Base-by-base conservation (phyloP, 1,140 invertebrate species). In the Panagrolaimus sp. region DNA sequence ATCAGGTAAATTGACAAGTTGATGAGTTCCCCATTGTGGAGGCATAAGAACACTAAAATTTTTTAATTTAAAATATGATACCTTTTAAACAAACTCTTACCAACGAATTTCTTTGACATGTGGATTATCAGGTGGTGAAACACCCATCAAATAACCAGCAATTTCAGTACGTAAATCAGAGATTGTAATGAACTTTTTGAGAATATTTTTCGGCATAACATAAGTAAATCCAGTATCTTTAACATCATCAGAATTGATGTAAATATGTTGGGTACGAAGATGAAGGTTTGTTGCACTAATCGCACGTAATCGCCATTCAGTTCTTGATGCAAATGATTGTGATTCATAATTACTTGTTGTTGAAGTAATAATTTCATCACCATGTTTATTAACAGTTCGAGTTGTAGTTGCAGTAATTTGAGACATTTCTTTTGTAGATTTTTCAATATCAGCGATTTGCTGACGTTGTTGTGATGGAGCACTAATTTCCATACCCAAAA, bases 381-480 rank as follows among this genome's bases (percentile, higher is more conserved):
- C 96, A 81, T 98, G 96, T 84, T 98, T 99, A 85, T 98, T 99
- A 8, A 98, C 94, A 0, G 95, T 98, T 68, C 93, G 87, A 0
- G 96, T 98, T 0, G 95, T 98, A 0, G 95, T 98, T 0, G 95
- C 94, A 0, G 96, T 98, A 0, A 72, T 45, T 62, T 83, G 96
- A 14, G 92, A 94, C 83, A 98, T 96, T 84, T 99, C 96, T 83
- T 98, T 98, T 7, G 95, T 98, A 85, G 98, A 96, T 83, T 99
- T 99, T 84, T 99, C 96, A 78, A 99, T 99, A 85, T 99, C 96
- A 1, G 95, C 95, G 75, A 99, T 98, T 85, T 99, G 96, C 84
- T 98, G 96, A 63, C 96, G 87, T 83, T 99, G 95, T 0, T 94
- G 94, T 0, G 94, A 97, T 0, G 96, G 96, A 0, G 96, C 96